Evolutionary conservation across 1,140 invertebrate genomes (phyloP).

Genomic region (Helicoverpa zea): DNA sequence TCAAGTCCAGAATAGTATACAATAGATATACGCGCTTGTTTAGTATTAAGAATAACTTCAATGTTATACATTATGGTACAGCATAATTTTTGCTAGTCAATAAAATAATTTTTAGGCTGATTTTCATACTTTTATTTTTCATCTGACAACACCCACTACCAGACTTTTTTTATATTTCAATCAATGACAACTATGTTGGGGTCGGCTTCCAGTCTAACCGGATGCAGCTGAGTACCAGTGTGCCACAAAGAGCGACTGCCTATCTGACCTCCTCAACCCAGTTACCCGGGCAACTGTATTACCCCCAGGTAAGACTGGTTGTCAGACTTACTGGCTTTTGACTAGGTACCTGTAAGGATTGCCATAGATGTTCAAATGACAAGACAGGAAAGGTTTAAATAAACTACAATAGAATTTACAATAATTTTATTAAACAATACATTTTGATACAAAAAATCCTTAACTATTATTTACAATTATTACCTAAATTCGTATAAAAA

Average conservation of each 20-base stretch:
- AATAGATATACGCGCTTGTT: conserved; percentile 65
- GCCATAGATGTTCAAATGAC: too few relatives aligned
- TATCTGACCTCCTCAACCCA: too few relatives aligned
- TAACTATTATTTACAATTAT: conserved; percentile 46
- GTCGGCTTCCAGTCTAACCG: too few relatives aligned
- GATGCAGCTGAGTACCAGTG: too few relatives aligned
- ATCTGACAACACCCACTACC: background rate
- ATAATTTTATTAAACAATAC: conserved; percentile 45
- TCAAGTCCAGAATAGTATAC: conserved; percentile 67
- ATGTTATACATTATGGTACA: conserved; percentile 69
- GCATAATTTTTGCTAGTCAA: conserved; percentile 85
- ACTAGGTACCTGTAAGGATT: too few relatives aligned
- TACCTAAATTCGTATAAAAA: conserved; percentile 40
- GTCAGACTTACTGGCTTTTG: too few relatives aligned
- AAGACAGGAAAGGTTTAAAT: background rate
- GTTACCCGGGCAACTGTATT: too few relatives aligned
- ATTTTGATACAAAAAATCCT: conserved; percentile 46
- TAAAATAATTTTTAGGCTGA: conserved; percentile 68
- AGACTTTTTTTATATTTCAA: background rate
- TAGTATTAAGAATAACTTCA: conserved; percentile 65
- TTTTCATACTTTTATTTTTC: conserved; percentile 37
- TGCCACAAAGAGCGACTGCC: too few relatives aligned
- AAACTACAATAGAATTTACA: conserved; percentile 24
- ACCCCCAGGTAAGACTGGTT: too few relatives aligned
- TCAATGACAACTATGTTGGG: too few relatives aligned